Evolutionary conservation across 1,140 invertebrate species (phyloP).

Genomic region (Drosophila serrata): DNA sequence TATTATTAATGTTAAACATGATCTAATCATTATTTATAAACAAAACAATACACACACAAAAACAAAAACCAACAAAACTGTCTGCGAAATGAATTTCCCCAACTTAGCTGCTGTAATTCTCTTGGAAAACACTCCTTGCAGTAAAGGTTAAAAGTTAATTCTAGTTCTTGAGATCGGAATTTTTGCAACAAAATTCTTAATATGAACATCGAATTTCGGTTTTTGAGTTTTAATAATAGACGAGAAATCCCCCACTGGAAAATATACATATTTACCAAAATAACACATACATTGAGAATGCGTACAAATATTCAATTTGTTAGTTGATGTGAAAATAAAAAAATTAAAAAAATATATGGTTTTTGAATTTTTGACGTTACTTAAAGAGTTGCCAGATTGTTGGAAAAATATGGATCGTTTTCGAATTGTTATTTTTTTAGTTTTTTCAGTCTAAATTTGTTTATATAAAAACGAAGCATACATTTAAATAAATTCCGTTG

Average conservation of each 20-base stretch:
- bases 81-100: slow-evolving; percentile 46
- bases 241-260: slow-evolving; percentile 21
- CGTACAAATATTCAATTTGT: slow-evolving; percentile 60
- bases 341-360: slow-evolving; percentile 2
- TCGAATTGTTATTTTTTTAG: no score
- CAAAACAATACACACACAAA: slow-evolving; percentile 26
- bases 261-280: slow-evolving; percentile 23
- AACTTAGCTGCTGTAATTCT: slow-evolving; percentile 40
- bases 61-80: slow-evolving; percentile 23
- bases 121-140: slow-evolving; percentile 9
- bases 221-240: slow-evolving; percentile 9
- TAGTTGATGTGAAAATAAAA: slow-evolving; percentile 69
- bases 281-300: slow-evolving; percentile 23
- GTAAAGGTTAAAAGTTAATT: slow-evolving; percentile 12
- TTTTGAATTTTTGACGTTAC: not conserved
- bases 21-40: slow-evolving; percentile 75
- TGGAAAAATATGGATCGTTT: no score
- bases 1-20: slow-evolving; percentile 72
- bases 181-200: slow-evolving; percentile 34
- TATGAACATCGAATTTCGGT: slow-evolving; percentile 23
- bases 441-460: no score
- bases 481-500: no score
- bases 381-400: slow-evolving; percentile 6
- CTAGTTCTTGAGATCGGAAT: slow-evolving; percentile 41
- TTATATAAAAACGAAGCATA: no score